phyloP scores from a whole-genome alignment of 1,140 invertebrate genomes.

The Euwallacea similis region DNA sequence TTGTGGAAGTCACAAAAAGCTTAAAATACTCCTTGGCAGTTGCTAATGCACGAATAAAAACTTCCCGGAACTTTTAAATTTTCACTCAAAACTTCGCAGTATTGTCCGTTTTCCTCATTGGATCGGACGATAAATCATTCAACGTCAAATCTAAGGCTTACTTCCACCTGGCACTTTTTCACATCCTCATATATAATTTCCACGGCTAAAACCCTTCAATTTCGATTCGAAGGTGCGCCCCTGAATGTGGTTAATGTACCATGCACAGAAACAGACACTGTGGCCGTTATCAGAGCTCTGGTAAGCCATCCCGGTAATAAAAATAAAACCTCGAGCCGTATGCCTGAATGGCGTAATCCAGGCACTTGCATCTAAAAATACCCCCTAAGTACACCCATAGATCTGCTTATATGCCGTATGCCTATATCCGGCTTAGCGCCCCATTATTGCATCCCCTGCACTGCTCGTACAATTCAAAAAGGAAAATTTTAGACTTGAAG shows the following conservation, averaged over 20 bases:
- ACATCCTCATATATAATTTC: too few relatives aligned
- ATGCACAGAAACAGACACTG: conserved; percentile 7
- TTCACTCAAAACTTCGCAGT: background rate
- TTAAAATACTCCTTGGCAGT: too few relatives aligned
- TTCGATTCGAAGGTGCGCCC: too few relatives aligned
- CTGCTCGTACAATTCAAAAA: background rate
- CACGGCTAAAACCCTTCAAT: too few relatives aligned
- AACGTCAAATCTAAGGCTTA: background rate
- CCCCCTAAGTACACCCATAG: conserved; percentile 10
- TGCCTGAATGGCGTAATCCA: conserved; percentile 11
- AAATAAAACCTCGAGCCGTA: background rate
- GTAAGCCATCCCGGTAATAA: background rate
- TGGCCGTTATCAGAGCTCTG: conserved; percentile 1
- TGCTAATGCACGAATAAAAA: conserved; percentile 1
- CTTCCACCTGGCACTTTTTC: background rate
- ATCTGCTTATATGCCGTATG: background rate
- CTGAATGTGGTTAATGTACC: too few relatives aligned
- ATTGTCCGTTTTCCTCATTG: background rate
- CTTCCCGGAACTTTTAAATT: conserved; percentile 1
- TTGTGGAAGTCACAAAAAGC: too few relatives aligned
- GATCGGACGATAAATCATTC: conserved; percentile 3
- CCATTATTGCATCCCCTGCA: conserved; percentile 11
- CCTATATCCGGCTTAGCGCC: conserved; percentile 27
- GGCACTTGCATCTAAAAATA: conserved; percentile 26
- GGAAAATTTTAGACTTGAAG: too few relatives aligned